Evolutionary conservation across 1,140 invertebrate genomes (phyloP), one percentile per base, ranked within the genome.

Genomic region (Lordiphosa clarofinis): DNA sequence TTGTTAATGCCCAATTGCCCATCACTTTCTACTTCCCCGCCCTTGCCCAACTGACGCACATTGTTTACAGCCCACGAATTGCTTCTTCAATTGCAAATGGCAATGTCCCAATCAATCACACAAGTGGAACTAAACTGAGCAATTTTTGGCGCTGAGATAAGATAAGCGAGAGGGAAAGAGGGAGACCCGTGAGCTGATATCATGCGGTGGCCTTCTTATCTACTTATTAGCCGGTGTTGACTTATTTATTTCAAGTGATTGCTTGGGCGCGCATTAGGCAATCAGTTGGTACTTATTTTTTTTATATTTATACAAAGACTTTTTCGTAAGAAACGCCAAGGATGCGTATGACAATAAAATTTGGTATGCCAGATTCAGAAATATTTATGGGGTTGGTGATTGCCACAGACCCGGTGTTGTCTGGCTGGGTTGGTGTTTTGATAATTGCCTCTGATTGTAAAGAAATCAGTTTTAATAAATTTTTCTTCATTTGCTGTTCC

Each of bases 101-200:
- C n/a, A n/a, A n/a, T n/a, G n/a, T 21, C 21, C 21, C 21, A 21
- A 46, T 46, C 43, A 46, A 46, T 46, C 43, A 46, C 43, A 46
- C 43, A 31, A 46, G 43, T 46, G 43, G 21, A 28, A 28, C 5
- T 7, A 28, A 46, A 46, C 43, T 31, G 43, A 46, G 31, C 43
- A 31, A 28, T 46, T 46, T 46, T 31, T 46, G 43, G 43, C 43
- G 31, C 8, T 9, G 24, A 12, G 43, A 46, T 46, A 12, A 46
- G 43, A 46, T 46, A 46, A 46, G 24, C 5, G 1, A 6, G 24
- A 28, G 24, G 5, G 4, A 6, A 6, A 2, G 24, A 28, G 6
- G 5, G 6, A n/a, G n/a, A n/a, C n/a, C n/a, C n/a, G n/a, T n/a
- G n/a, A n/a, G n/a, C n/a, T n/a, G 24, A 28, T 28, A 28, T 28